phyloP scores from a whole-genome alignment of 2,888 invertebrate genomes.

The Drosophila cracens region DNA sequence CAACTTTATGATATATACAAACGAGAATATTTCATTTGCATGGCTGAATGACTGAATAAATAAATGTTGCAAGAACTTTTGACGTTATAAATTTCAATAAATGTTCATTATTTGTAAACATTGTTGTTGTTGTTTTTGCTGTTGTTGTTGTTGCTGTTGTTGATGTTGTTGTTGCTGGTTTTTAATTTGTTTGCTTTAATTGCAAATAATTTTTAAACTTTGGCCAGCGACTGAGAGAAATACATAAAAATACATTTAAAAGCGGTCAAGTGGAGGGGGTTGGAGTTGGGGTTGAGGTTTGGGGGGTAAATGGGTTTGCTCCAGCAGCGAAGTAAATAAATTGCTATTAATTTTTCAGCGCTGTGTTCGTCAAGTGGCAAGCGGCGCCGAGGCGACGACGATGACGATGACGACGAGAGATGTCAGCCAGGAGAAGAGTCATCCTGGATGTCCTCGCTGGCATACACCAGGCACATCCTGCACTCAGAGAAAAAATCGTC shows the following conservation, averaged over 20 bases:
- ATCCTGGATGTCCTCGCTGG: conserved; percentile 2
- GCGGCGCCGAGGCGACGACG: conserved; percentile 63
- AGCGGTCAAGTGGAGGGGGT: conserved; percentile 29
- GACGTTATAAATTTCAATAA: conserved; percentile 57
- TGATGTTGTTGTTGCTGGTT: conserved; percentile 14
- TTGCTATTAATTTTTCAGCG: conserved; percentile 84
- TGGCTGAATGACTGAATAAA: conserved; percentile 3
- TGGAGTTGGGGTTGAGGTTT: neutral
- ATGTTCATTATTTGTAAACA: conserved; percentile 66
- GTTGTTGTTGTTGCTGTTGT: neutral
- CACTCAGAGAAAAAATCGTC: neutral
- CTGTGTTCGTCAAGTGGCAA: conserved; percentile 74
- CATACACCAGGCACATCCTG: neutral
- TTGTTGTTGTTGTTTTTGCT: neutral
- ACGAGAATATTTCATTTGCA: conserved; percentile 30
- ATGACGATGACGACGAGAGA: neutral
- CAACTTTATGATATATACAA: conserved; percentile 14
- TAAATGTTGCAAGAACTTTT: conserved; percentile 35
- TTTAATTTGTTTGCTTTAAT: conserved; percentile 82
- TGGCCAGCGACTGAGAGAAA: conserved; percentile 17
- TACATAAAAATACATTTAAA: conserved; percentile 57
- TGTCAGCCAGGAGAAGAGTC: conserved; percentile 14
- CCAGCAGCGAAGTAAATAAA: conserved; percentile 76
- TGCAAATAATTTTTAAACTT: conserved; percentile 77
- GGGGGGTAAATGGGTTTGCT: neutral